Percentiles rank a stretch among this genome's conserved stretches.
These are phyloP conservation scores for Pedionomus torquatus DNA, from an alignment of 2,113 vertebrate species.

Conservation along the genomic window DNA sequence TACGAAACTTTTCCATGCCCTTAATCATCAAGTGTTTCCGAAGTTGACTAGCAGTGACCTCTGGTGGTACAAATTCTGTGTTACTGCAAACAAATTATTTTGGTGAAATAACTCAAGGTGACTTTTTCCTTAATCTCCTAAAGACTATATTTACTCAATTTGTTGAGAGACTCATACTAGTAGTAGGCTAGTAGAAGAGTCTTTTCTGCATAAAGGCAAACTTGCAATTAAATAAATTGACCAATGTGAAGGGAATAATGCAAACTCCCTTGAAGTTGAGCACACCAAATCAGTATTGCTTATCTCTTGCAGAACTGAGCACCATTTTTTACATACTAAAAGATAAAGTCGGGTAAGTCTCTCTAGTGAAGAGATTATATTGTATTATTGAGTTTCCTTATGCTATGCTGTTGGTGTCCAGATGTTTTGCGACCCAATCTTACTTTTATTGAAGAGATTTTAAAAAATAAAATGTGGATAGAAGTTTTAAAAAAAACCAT, in stretches of 20 bases:
- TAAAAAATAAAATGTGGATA: neutral
- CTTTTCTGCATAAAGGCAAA: neutral
- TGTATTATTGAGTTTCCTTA: neutral
- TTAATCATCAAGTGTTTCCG: neutral
- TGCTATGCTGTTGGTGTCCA: rapidly evolving
- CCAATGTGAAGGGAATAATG: neutral
- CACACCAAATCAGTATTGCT: neutral
- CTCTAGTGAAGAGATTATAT: neutral
- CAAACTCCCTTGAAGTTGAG: neutral
- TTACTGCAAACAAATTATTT: neutral
- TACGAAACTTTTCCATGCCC: neutral
- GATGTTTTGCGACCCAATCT: neutral
- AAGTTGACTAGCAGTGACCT: slow-evolving; percentile 42
- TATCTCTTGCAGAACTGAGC: neutral
- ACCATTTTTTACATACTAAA: neutral
- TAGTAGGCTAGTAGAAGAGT: neutral
- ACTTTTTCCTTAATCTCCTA: neutral
- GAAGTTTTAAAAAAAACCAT: neutral
- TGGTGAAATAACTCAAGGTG: neutral
- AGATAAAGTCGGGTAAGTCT: neutral
- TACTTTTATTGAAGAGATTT: neutral
- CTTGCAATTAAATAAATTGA: neutral
- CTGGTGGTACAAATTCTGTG: slow-evolving; percentile 33
- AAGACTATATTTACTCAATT: neutral
- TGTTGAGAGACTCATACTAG: neutral